Evolutionary conservation across 2,797 vertebrate species (phyloP).

Genomic region (Falco cherrug): DNA sequence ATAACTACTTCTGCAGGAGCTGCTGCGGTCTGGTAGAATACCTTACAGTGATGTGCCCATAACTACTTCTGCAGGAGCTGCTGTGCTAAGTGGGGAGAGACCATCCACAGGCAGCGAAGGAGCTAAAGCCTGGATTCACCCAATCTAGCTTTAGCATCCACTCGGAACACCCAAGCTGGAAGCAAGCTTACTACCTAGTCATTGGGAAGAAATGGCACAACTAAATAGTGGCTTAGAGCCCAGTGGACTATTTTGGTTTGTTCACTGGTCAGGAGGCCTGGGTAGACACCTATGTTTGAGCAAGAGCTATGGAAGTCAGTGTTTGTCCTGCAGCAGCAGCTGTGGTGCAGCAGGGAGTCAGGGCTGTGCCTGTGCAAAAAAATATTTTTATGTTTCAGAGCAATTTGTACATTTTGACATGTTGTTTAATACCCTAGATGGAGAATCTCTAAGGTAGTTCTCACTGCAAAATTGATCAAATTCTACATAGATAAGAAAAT

Average conservation of each 20-base stretch:
- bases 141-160: background rate
- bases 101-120: background rate
- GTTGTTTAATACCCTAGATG: background rate
- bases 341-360: background rate
- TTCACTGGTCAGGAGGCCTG: background rate
- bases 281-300: background rate
- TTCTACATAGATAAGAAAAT: background rate
- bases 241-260: background rate
- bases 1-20: background rate
- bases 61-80: background rate
- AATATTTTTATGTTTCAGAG: background rate
- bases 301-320: background rate
- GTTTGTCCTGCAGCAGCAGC: background rate
- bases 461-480: background rate
- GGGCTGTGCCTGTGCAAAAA: background rate
- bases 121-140: background rate
- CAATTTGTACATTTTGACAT: background rate
- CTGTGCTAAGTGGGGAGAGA: background rate
- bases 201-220: background rate
- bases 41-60: background rate
- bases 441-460: background rate
- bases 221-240: background rate
- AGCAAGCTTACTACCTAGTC: background rate
- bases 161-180: background rate
- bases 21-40: background rate